Conservation (phyloP, 2,113 vertebrate species). For the Electrona antarctica region DNA sequence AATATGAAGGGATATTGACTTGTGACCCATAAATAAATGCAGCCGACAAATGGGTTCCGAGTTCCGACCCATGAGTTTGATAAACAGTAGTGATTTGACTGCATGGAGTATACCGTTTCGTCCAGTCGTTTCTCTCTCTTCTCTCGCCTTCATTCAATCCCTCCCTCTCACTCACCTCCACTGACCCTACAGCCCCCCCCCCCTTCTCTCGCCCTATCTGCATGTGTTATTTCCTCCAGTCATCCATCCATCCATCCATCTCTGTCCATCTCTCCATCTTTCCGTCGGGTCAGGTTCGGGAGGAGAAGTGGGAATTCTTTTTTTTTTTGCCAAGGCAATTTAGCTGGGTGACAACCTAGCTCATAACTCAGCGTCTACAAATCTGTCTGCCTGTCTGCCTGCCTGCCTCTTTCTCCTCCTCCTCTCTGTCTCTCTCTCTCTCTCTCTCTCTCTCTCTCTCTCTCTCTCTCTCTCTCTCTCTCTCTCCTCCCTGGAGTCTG, state of each 20-base stretch:
- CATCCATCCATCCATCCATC: slow-evolving; percentile 8
- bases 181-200: neutral
- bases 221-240: neutral
- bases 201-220: neutral
- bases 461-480: neutral
- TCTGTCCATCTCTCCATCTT: neutral
- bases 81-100: too few relatives aligned
- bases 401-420: slow-evolving; percentile 1
- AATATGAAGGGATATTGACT: too few relatives aligned
- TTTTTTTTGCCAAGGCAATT: slow-evolving; percentile 43
- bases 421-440: neutral
- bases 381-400: too few relatives aligned
- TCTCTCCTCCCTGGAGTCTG: slow-evolving; percentile 12
- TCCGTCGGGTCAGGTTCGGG: slow-evolving; percentile 16
- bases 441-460: slow-evolving; percentile 6
- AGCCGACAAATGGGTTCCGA: too few relatives aligned
- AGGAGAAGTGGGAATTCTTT: slow-evolving; percentile 12
- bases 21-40: too few relatives aligned
- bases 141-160: neutral
- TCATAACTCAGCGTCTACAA: slow-evolving; percentile 44
- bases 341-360: slow-evolving; percentile 39
- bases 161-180: neutral
- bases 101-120: too few relatives aligned
- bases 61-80: too few relatives aligned
- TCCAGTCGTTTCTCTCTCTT: neutral